Evolutionary conservation across 2,113 vertebrate species (phyloP), one percentile per base, ranked within the genome.

Genomic region (Morone chrysops): DNA sequence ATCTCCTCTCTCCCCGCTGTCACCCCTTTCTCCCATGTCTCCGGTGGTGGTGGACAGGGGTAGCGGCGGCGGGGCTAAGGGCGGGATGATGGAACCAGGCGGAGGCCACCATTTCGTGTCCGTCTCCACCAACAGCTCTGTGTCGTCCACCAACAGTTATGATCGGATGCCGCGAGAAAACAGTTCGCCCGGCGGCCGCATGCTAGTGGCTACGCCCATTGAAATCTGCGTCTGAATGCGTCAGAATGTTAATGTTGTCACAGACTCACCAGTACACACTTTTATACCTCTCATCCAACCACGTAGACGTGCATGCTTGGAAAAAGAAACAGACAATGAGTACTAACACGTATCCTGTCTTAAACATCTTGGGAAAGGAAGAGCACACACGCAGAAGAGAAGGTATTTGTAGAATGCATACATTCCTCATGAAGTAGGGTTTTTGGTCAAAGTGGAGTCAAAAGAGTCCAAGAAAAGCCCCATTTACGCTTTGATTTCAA

Each of bases 141-240:
- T 96, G 76, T 96, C 96, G 0, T 96, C 96, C 76, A 96, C 95
- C 81, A 96, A 94, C 90, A 96, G 96, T 77, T 96, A 96, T 13
- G 96, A 96, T 40, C 92, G 95, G 0, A 87, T 94, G 75, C 91
- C 95, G 12, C 89, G 96, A 43, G 96, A 96, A 51, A 96, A 85
- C 71, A 87, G 89, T 43, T 94, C 91, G 1, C 90, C 95, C 0
- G 91, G 92, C 0, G 91, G 95, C 13, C 93, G 93, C 77, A 95
- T 96, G 88, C 92, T 96, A 45, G 96, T 95, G 71, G 92, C 96
- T 1, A 96, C 96, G 1, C 95, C 96, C 38, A 96, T 96, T 4
- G 96, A 96, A 83, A 96, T 96, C 78, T 96, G 96, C 11, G 96
- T 96, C 59, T 96, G 91, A 94, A 83, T 14, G 13, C 7, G 25